Percentiles rank a stretch among this genome's conserved stretches.
Conservation (phyloP, 2,113 vertebrate genomes). For the Uria lomvia region DNA sequence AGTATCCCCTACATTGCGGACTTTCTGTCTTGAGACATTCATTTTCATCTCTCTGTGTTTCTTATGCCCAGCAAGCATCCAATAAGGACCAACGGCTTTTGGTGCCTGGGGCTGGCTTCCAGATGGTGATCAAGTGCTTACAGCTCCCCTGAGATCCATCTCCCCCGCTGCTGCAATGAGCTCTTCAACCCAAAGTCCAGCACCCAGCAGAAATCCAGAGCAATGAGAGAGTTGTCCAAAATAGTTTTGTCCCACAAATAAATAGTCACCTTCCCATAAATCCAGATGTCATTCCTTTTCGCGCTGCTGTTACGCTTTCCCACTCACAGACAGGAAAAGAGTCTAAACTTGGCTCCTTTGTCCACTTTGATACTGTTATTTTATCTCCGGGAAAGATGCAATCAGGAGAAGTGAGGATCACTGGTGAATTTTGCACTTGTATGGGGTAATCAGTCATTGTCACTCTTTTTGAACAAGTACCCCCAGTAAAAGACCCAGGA, state of each 20-base stretch:
- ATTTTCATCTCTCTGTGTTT: neutral
- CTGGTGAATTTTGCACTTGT: neutral
- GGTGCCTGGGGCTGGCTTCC: neutral
- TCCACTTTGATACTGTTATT: neutral
- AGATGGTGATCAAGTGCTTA: neutral
- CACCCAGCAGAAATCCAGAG: neutral
- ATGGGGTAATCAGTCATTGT: neutral
- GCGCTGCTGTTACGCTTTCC: neutral
- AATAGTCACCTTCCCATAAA: neutral
- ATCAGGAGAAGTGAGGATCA: neutral
- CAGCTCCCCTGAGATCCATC: neutral
- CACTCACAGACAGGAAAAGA: neutral
- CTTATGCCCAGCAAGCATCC: neutral
- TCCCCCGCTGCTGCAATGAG: neutral
- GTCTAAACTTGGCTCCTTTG: neutral
- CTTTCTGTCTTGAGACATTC: neutral
- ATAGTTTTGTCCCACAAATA: neutral
- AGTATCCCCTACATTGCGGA: rapidly evolving
- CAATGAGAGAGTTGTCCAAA: neutral
- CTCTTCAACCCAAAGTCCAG: neutral
- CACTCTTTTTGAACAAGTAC: neutral
- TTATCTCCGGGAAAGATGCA: neutral
- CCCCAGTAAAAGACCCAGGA: neutral
- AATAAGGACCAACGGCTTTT: neutral
- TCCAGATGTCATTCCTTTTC: neutral